A percentile compares a stretch with the other conserved stretches of the same genome.
phyloP scores from a whole-genome alignment of 2,797 vertebrate species.

The Sebastes matsubarae region DNA sequence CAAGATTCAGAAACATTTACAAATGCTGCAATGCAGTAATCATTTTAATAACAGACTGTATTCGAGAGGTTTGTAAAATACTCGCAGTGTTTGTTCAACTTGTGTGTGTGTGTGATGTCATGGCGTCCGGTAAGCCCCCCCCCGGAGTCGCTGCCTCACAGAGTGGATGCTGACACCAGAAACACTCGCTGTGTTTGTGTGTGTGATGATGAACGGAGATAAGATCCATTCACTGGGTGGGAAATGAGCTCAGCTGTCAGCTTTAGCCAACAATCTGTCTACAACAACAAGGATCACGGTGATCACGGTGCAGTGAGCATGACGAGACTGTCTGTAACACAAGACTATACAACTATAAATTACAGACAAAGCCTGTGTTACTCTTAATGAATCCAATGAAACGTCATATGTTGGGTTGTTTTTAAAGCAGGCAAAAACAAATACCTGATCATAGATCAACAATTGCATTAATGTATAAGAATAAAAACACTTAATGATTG shows the following conservation, averaged over 20 bases:
- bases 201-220: conserved; percentile 50
- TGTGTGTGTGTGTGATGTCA: conserved; percentile 1
- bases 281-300: conserved; percentile 42
- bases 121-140: background rate
- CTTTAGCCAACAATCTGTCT: conserved; percentile 55
- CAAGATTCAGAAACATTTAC: background rate
- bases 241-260: conserved; percentile 72
- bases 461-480: background rate
- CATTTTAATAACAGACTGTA: background rate
- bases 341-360: background rate
- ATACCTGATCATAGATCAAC: background rate
- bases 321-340: background rate
- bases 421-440: background rate
- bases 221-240: conserved; percentile 59
- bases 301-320: conserved; percentile 26
- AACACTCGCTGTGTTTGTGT: conserved; percentile 28
- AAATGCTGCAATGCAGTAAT: background rate
- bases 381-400: background rate
- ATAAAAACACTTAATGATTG: background rate
- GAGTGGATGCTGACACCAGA: conserved; percentile 51
- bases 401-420: background rate
- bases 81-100: background rate
- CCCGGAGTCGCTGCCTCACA: background rate
- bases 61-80: background rate
- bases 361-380: background rate